A percentile compares a stretch with the other conserved stretches of the same genome.
Conservation (phyloP, 1,140 invertebrate genomes). For the Drosophila rhopaloa region DNA sequence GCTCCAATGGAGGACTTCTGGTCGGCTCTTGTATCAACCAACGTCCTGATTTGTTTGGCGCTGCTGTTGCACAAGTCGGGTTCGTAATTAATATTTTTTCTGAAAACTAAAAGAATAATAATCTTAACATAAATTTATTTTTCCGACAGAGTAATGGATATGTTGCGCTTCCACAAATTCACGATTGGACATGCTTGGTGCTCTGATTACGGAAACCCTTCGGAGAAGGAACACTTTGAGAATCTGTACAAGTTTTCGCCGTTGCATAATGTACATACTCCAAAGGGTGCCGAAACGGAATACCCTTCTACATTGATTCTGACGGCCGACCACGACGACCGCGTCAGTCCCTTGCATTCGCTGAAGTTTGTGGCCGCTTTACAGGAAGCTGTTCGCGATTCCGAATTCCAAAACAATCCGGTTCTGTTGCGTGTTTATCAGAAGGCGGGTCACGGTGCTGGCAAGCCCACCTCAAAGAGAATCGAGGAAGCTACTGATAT, state of each 20-base stretch:
- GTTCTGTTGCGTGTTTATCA: conserved; percentile 95
- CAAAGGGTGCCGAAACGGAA: conserved; percentile 86
- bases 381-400: conserved; percentile 90
- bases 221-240: conserved; percentile 94
- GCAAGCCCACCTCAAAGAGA: conserved; percentile 93
- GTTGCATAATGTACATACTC: conserved; percentile 94
- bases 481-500: conserved; percentile 96
- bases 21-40: conserved; percentile 97
- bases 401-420: conserved; percentile 92
- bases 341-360: conserved; percentile 97
- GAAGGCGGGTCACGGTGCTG: conserved; percentile 97
- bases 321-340: conserved; percentile 99
- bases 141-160: conserved; percentile 94
- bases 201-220: conserved; percentile 97
- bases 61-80: conserved; percentile 96
- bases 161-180: conserved; percentile 99
- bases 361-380: conserved; percentile 97
- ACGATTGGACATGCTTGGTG: conserved; percentile 99
- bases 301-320: conserved; percentile 96
- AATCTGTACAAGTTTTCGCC: conserved; percentile 97
- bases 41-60: conserved; percentile 96
- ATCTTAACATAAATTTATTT: neutral
- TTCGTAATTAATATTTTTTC: conserved; percentile 85
- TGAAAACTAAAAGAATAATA: too few species aligned
- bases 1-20: conserved; percentile 97